Conservation (phyloP, 2,888 invertebrate species). For the Drosophila lutescens region DNA sequence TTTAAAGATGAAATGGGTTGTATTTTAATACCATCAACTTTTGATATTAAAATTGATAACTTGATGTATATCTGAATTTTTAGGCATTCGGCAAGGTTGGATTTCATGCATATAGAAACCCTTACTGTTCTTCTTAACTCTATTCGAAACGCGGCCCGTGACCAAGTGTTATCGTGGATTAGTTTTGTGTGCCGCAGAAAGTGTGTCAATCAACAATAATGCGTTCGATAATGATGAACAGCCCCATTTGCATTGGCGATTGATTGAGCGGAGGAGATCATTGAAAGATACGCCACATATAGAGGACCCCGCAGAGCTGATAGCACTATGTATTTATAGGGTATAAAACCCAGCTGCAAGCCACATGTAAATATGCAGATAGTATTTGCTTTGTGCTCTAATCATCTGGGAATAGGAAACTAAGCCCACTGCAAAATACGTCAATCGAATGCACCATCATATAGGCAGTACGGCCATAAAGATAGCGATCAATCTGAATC, state of each 20-base stretch:
- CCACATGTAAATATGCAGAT: slow-evolving; percentile 21
- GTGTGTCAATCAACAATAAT: slow-evolving; percentile 46
- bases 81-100: too few species aligned
- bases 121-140: not conserved
- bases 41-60: too few species aligned
- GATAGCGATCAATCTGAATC: slow-evolving; percentile 34
- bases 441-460: slow-evolving; percentile 19
- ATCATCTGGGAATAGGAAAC: slow-evolving; percentile 37
- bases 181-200: slow-evolving; percentile 39
- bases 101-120: not conserved
- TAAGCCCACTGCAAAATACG: slow-evolving; percentile 33
- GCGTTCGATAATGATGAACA: slow-evolving; percentile 25
- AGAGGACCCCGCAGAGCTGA: slow-evolving; percentile 44
- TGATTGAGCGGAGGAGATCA: slow-evolving; percentile 36
- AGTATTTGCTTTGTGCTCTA: slow-evolving; percentile 42
- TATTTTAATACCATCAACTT: not conserved
- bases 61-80: too few species aligned
- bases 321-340: slow-evolving; percentile 12
- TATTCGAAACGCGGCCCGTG: slow-evolving; percentile 12
- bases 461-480: slow-evolving; percentile 10
- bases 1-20: not conserved
- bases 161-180: slow-evolving; percentile 27
- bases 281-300: slow-evolving; percentile 28
- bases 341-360: slow-evolving; percentile 23
- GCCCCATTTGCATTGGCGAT: slow-evolving; percentile 40